A percentile compares a stretch with the other conserved stretches of the same genome.
These are phyloP conservation scores for Cercopithecus neglectus DNA, from an alignment of 2,797 vertebrate species.

Conservation along the genomic window DNA sequence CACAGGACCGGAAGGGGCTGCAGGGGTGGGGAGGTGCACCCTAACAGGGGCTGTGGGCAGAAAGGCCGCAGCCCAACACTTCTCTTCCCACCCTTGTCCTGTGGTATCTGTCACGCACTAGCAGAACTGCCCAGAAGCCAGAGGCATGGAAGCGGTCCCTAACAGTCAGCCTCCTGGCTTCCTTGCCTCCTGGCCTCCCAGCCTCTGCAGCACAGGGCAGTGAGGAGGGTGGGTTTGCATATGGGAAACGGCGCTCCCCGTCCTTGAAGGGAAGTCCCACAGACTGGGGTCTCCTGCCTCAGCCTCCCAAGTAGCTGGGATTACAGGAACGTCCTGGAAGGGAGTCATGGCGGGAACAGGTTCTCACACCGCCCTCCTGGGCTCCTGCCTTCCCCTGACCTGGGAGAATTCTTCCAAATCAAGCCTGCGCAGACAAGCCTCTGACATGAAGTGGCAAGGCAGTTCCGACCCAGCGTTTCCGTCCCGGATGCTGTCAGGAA, in stretches of 20 bases:
- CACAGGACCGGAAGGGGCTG: rapidly evolving
- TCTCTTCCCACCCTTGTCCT: not conserved
- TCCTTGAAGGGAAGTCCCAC: no score
- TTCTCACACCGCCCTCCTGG: rapidly evolving
- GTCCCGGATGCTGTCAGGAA: not conserved
- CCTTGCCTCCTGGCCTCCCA: not conserved
- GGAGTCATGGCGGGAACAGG: rapidly evolving
- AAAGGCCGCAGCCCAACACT: not conserved
- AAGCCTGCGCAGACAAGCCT: not conserved
- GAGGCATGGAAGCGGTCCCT: not conserved
- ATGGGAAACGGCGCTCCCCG: no score
- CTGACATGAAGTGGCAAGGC: rapidly evolving
- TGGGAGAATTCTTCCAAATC: not conserved
- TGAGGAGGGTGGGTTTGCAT: rapidly evolving
- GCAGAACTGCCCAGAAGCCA: rapidly evolving
- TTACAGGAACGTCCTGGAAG: no score
- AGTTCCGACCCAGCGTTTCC: not conserved
- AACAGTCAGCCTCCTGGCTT: not conserved
- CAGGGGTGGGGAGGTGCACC: not conserved
- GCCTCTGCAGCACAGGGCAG: not conserved
- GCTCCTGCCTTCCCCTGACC: rapidly evolving
- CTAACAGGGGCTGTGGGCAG: not conserved
- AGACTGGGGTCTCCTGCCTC: no score
- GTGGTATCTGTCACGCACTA: rapidly evolving
- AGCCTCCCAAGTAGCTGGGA: no score